Evolutionary conservation across 2,113 vertebrate genomes (phyloP).

Genomic region (Sinocyclocheilus rhinocerous): DNA sequence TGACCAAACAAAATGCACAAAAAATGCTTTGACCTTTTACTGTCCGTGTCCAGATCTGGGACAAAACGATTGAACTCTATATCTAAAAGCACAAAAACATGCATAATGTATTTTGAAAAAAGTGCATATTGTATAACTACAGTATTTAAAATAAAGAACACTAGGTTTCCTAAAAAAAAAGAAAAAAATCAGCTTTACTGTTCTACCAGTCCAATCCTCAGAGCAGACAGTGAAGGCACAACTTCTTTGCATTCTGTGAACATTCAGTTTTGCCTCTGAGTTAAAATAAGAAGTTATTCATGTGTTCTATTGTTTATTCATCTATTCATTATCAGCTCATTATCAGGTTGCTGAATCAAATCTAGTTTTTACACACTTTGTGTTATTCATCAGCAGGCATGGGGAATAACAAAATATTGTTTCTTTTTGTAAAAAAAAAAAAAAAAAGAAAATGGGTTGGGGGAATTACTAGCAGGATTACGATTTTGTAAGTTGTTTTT

Average conservation of each 20-base stretch:
- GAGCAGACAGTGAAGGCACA: neutral
- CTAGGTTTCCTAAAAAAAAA: neutral
- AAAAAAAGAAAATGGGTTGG: too few species aligned
- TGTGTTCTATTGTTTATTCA: slow-evolving; percentile 24
- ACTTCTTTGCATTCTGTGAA: slow-evolving; percentile 23
- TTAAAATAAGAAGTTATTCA: slow-evolving; percentile 19
- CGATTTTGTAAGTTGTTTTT: neutral
- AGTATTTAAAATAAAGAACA: neutral
- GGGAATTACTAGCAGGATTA: too few species aligned
- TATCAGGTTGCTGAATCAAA: neutral
- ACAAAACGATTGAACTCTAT: neutral
- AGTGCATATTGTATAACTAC: neutral
- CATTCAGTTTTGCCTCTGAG: neutral
- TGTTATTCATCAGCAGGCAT: neutral
- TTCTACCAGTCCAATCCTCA: neutral
- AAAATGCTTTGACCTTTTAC: slow-evolving; percentile 53
- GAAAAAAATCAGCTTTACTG: neutral
- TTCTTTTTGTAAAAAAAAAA: neutral
- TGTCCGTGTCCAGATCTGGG: neutral
- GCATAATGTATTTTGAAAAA: neutral
- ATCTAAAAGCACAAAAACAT: neutral
- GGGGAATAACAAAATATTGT: neutral
- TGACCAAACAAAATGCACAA: slow-evolving; percentile 2
- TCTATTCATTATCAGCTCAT: slow-evolving; percentile 17
- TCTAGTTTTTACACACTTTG: neutral